A percentile compares a stretch with the other conserved stretches of the same genome.
These are phyloP conservation scores for Beaufortia kweichowensis DNA, from an alignment of 2,113 vertebrate species.

Conservation along the genomic window DNA sequence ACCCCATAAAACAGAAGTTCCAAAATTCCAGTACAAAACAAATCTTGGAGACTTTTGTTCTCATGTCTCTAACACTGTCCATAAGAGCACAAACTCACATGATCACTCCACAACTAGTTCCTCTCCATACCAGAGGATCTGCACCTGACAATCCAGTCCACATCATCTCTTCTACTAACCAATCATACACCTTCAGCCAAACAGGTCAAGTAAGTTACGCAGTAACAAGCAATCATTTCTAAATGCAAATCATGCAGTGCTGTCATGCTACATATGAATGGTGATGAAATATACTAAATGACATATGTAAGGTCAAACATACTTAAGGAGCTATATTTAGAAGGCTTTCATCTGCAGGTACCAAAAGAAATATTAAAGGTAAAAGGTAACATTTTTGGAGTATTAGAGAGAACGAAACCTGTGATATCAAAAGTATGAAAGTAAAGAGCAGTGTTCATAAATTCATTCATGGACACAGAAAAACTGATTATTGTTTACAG, in stretches of 20 bases:
- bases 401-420: not conserved
- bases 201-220: constrained; percentile 59
- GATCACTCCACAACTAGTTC: constrained; percentile 62
- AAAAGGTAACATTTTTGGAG: not conserved
- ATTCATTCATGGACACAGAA: not conserved
- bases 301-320: not conserved
- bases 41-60: constrained; percentile 21
- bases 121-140: constrained; percentile 58
- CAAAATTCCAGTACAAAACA: constrained; percentile 16
- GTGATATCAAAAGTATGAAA: not conserved
- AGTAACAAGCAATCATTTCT: constrained; percentile 33
- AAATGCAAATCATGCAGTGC: not conserved
- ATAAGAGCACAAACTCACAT: constrained; percentile 25
- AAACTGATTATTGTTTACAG: not conserved
- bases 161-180: constrained; percentile 33
- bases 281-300: not conserved
- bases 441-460: not conserved
- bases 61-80: constrained; percentile 45
- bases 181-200: constrained; percentile 47
- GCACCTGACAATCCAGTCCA: constrained; percentile 56
- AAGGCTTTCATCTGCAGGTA: not conserved
- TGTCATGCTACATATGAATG: not conserved
- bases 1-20: not conserved
- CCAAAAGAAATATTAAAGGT: no score
- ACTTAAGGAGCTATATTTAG: not conserved